Conservation (phyloP, 2,113 vertebrate genomes). For the Anseranas semipalmata region DNA sequence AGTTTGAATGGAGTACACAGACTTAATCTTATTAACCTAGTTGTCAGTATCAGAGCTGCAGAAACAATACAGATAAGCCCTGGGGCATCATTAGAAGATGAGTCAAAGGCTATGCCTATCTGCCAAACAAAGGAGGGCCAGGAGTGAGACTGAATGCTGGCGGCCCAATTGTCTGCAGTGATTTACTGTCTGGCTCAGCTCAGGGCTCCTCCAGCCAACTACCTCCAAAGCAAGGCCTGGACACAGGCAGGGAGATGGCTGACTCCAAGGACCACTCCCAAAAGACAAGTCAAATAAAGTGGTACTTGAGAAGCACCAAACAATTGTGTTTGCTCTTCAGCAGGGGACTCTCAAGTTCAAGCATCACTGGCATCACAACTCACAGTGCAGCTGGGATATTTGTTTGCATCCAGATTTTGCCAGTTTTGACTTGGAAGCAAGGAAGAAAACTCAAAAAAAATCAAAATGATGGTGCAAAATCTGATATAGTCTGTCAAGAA, state of each 20-base stretch:
- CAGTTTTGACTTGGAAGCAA: neutral
- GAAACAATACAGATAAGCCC: neutral
- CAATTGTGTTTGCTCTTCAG: neutral
- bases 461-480: neutral
- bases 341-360: neutral
- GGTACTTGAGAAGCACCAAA: neutral
- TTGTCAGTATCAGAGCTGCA: neutral
- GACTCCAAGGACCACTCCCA: neutral
- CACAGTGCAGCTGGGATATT: neutral
- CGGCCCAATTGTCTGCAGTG: rapidly evolving
- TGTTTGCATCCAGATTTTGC: neutral
- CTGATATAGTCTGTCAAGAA: neutral
- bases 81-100: neutral
- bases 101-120: neutral
- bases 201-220: neutral
- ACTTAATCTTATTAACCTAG: neutral
- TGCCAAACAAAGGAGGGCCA: neutral
- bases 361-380: neutral
- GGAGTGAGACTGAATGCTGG: neutral
- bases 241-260: rapidly evolving
- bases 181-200: neutral
- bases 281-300: neutral
- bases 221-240: neutral
- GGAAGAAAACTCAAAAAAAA: neutral
- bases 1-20: neutral